These are phyloP conservation scores for Meda fulgida DNA, from an alignment of 2,797 vertebrate genomes.

Conservation along the genomic window DNA sequence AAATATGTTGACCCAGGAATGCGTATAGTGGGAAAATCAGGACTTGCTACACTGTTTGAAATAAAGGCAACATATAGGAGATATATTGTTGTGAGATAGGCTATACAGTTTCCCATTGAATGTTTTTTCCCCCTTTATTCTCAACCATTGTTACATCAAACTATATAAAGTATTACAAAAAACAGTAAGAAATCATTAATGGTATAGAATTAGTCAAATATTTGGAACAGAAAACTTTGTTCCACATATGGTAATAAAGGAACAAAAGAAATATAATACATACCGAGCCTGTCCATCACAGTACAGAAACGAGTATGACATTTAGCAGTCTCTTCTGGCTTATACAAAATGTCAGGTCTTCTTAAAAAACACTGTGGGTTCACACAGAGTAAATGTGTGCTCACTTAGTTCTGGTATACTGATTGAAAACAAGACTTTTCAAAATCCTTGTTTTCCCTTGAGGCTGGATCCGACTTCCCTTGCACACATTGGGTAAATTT, in stretches of 20 bases:
- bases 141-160: neutral
- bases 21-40: neutral
- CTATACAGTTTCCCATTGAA: neutral
- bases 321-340: too few species aligned
- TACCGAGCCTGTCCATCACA: slow-evolving; percentile 39
- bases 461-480: neutral
- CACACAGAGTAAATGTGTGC: neutral
- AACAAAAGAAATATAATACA: neutral
- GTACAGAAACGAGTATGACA: slow-evolving; percentile 11
- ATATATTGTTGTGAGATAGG: neutral
- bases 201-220: neutral
- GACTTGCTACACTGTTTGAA: neutral
- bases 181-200: neutral
- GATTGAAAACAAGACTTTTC: neutral
- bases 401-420: neutral
- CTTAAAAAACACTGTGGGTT: neutral
- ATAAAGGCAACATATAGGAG: neutral
- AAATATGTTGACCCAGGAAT: neutral
- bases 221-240: neutral
- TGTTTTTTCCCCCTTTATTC: neutral
- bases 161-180: neutral
- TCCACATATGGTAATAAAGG: neutral
- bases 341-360: too few species aligned
- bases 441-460: neutral
- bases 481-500: neutral